phyloP scores from a whole-genome alignment of 2,888 invertebrate species.

The Eudemis profundana region DNA sequence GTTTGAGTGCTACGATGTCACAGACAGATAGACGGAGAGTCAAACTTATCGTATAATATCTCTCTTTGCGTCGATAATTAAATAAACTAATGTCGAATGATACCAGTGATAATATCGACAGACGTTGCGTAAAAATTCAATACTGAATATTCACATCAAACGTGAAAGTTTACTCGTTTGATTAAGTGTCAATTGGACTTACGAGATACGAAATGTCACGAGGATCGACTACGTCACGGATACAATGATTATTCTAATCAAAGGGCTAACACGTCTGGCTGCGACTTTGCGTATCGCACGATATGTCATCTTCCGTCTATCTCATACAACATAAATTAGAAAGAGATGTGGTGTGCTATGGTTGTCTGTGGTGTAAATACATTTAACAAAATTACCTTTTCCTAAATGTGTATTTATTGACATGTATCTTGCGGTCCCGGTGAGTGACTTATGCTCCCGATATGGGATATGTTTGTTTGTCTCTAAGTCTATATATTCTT shows the following conservation, averaged over 20 bases:
- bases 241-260: neutral
- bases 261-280: neutral
- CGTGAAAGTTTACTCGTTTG: neutral
- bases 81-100: too few species aligned
- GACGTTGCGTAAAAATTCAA: too few species aligned
- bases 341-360: too few species aligned
- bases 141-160: neutral
- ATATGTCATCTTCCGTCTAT: too few species aligned
- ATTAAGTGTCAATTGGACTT: neutral
- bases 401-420: constrained; percentile 99
- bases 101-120: too few species aligned
- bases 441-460: constrained; percentile 99
- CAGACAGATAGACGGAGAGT: too few species aligned
- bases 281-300: too few species aligned
- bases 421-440: constrained; percentile 99
- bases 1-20: too few species aligned
- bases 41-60: too few species aligned
- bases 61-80: too few species aligned
- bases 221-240: neutral
- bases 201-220: neutral
- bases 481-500: constrained; percentile 99
- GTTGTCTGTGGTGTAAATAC: too few species aligned
- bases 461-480: constrained; percentile 99
- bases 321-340: neutral
- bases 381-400: constrained; percentile 92